Base-by-base conservation (phyloP, 2,888 invertebrate genomes). In the Spodoptera exigua region DNA sequence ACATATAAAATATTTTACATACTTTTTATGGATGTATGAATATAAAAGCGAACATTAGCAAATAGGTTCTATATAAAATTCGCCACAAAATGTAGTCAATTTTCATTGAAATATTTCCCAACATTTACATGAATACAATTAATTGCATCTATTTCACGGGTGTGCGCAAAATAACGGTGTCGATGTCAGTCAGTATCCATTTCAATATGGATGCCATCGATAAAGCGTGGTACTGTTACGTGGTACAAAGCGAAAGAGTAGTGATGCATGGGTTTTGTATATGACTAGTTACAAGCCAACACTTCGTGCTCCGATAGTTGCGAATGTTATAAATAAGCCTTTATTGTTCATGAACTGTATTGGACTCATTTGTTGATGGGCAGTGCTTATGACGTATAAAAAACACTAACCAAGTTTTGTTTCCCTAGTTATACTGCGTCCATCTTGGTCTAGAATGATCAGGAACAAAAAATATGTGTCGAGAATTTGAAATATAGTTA, bases 121-220 rank as follows among this genome's bases (percentile, higher is more conserved):
- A 55, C 59, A 69, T 61, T 63, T 62, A 66, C 59, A 45, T 69
- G 61, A 70, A 72, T 79, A 78, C 65, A 67, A 66, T 77, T 82
- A 82, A 84, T 83, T 81, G 81, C 79, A 74, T 76, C 80, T 76
- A 87, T 88, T 87, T 85, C 85, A 89, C 83, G 85, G 84, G 82
- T 85, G 82, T 85, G 85, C 76, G 81, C 83, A 81, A 76, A 75
- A 73, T 90, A 91, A 91, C 91, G 89, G 91, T 86, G 77, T 82
- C 76, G 74, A 83, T 86, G 82, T 75, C 85, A 80, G 82, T 76
- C 81, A 61, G 80, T 72, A 83, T 86, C 82, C 83, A 82, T 89
- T 90, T 88, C 87, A 87, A 89, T 88, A 79, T 74, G 71, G 76
- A 77, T 79, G 81, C 76, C 83, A 88, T 88, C 84, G 80, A 85